Base-by-base conservation (phyloP, 2,797 vertebrate genomes). In the Gallinago solitaria region DNA sequence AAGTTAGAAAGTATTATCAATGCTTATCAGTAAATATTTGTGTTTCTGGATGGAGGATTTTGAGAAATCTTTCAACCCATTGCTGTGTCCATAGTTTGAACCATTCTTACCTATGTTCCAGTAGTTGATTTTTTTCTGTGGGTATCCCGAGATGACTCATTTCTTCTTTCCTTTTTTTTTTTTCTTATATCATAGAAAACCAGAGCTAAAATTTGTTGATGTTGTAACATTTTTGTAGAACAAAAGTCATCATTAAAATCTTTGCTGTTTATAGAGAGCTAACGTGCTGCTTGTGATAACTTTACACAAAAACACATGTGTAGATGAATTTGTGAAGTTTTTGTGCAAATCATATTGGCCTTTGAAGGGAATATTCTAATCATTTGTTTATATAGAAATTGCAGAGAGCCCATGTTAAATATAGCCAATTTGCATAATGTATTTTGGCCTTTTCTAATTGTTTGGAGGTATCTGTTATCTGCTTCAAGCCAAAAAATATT, bases 371-470 rank as follows among this genome's bases (percentile, higher is more conserved):
- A 48, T 47, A 27, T 78, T 96, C 79, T 92, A 88, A 87, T 89
- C 51, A 80, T 76, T 94, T 91, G 87, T 96, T 96, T 95, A 89
- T 85, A 73, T 94, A 89, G 76, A 93, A 83, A 90, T 94, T 83
- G 45, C 71, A 85, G 81, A 45, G 64, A 93, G n/a, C 75, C 92
- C 89, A 33, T 83, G 74, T 39, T 91, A 86, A 95, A 95, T 94
- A 83, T 57, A 78, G 68, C 53, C 5, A 33, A 95, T 96, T 94
- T 96, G 79, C 94, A 75, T 95, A 90, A 91, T 91, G 27, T 91
- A 90, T 92, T 94, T 95, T 95, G 82, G 84, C 93, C 95, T 95
- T 93, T 96, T 92, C 65, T 91, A 95, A 94, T 96, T 89, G 82
- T 93, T 93, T 94, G 65, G 63, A 71, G 79, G 8, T 88, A 53